phyloP scores from a whole-genome alignment of 2,888 invertebrate species.

The Cremastinae sp. region DNA sequence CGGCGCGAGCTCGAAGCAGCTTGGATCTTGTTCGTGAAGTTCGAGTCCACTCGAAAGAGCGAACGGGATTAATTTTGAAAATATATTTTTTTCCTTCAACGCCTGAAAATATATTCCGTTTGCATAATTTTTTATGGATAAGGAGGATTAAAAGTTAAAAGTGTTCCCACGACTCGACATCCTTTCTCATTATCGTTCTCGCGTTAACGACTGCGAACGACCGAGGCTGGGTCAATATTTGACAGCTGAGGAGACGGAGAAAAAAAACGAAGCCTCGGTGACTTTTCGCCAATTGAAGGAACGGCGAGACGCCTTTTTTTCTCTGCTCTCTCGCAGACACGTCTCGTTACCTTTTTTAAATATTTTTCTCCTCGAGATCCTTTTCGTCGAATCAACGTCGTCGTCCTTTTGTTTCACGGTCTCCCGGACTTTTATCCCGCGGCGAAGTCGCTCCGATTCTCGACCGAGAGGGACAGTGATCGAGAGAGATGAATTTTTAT shows the following conservation, averaged over 20 bases:
- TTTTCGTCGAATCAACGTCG: slow-evolving; percentile 4
- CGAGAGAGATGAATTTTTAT: slow-evolving; percentile 57
- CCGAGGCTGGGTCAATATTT: slow-evolving; percentile 56
- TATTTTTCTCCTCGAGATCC: slow-evolving; percentile 5
- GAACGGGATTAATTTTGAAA: background rate
- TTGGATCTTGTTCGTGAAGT: background rate
- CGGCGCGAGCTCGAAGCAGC: background rate
- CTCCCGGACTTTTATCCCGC: slow-evolving; percentile 61
- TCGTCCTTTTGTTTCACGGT: slow-evolving; percentile 9
- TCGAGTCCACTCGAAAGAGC: too few species aligned
- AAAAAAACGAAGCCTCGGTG: slow-evolving; percentile 5
- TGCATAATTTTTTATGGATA: slow-evolving; percentile 5
- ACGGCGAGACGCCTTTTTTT: background rate
- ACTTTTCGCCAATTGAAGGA: background rate
- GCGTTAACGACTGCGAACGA: slow-evolving; percentile 48
- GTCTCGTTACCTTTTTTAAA: too few species aligned
- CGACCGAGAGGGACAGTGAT: slow-evolving; percentile 52
- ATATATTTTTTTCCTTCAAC: background rate
- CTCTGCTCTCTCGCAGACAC: background rate
- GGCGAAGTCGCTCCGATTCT: slow-evolving; percentile 61
- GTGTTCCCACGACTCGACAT: slow-evolving; percentile 52
- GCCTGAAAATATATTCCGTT: background rate
- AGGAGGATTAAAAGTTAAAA: slow-evolving; percentile 10
- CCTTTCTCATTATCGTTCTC: slow-evolving; percentile 42
- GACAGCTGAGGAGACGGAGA: slow-evolving; percentile 27